Base-by-base conservation (phyloP, 2,797 vertebrate genomes). In the Mus caroli region DNA sequence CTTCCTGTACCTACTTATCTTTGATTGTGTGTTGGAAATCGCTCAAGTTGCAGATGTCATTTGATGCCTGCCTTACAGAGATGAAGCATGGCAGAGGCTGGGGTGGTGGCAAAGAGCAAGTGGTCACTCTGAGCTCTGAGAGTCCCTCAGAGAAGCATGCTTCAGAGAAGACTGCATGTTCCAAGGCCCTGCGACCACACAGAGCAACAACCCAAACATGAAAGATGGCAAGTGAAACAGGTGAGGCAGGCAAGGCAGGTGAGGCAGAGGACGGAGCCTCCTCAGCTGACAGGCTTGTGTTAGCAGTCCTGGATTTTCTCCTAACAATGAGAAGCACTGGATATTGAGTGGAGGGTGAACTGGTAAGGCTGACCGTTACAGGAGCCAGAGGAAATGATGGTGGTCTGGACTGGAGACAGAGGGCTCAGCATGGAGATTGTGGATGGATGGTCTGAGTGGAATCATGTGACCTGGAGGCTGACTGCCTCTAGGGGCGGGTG, bases 261-360 rank as follows among this genome's bases (percentile, higher is more conserved):
- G 13, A 54, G 67, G 7, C 2, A 37, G 24, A 71, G 37, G 15
- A 50, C 2, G 24, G 37, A 20, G n/a, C 6, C n/a, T 24, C 14
- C 0, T 11, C 12, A 1, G 40, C 64, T n/a, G 52, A 12, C n/a
- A 15, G 7, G 6, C n/a, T 3, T 4, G 0, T 10, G 13, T 12
- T 40, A 5, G 19, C n/a, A 62, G 1, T 19, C 4, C 3, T 7
- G 1, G 43, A 5, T 28, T 43, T 80, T 54, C 1, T 62, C 56
- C 54, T 17, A 54, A 28, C 67, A 58, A 60, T 3, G 26, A 31
- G 11, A 17, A 40, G 13, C 52, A 6, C 0, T 64, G 46, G 31
- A 46, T 62, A 24, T 12, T 10, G 3, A 24, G 26, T 3, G 0
- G 17, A 12, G 28, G 4, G 24, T 52, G 28, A 1, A 17, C 1